Evolutionary conservation across 2,888 invertebrate species (phyloP).

Genomic region (Anoncus sp.): DNA sequence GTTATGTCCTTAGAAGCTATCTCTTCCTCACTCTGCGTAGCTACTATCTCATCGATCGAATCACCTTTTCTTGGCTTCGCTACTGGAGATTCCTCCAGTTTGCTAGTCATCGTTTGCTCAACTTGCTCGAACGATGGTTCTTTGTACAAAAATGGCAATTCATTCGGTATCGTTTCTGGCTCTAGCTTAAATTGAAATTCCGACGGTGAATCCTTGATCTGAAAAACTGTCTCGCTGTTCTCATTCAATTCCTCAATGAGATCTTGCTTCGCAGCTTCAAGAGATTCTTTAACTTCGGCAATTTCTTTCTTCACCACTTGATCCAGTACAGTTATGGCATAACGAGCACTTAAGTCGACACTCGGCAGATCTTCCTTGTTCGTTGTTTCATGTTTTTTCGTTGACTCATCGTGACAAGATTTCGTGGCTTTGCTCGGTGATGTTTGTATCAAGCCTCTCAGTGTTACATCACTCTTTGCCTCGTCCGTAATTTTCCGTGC

Average conservation of each 20-base stretch:
- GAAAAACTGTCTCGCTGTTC: conserved; percentile 84
- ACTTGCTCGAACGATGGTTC: conserved; percentile 75
- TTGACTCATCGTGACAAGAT: conserved; percentile 70
- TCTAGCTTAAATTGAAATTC: conserved; percentile 89
- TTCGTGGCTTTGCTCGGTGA: conserved; percentile 68
- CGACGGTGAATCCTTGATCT: conserved; percentile 88
- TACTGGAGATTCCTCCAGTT: conserved; percentile 67
- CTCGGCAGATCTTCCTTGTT: conserved; percentile 77
- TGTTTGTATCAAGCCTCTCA: conserved; percentile 69
- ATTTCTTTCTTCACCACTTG: conserved; percentile 88
- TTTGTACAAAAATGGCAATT: conserved; percentile 84
- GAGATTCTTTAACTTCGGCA: conserved; percentile 89
- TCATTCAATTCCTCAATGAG: conserved; percentile 88
- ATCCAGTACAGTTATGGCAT: conserved; percentile 80
- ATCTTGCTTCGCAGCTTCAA: conserved; percentile 89
- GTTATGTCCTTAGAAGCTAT: conserved; percentile 13
- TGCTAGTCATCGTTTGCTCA: conserved; percentile 61
- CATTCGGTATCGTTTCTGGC: conserved; percentile 86
- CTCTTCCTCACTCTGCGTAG: conserved; percentile 58
- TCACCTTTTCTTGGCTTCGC: conserved; percentile 70
- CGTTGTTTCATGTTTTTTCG: conserved; percentile 76
- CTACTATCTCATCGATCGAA: conserved; percentile 67
- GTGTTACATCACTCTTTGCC: conserved; percentile 58
- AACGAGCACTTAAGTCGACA: conserved; percentile 79
- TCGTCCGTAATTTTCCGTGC: conserved; percentile 63